phyloP scores from a whole-genome alignment of 2,113 vertebrate species.

The Guaruba guarouba region DNA sequence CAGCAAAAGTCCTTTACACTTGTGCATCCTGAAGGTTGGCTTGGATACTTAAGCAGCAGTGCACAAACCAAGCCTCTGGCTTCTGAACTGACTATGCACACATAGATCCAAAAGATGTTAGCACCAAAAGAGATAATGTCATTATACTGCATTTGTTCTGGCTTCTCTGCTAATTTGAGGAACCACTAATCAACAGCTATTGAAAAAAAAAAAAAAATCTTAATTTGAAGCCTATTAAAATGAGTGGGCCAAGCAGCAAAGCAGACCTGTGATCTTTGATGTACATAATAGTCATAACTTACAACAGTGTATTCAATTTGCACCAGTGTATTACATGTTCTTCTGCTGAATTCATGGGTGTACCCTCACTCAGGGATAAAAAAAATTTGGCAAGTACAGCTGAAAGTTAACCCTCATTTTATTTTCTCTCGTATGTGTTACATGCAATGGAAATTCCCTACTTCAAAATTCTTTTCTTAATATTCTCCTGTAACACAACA shows the following conservation, averaged over 20 bases:
- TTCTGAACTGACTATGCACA: not conserved
- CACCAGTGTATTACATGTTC: not conserved
- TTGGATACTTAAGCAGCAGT: not conserved
- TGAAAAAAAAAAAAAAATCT: not conserved
- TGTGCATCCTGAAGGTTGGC: not conserved
- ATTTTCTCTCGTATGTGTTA: not conserved
- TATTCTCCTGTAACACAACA: conserved; percentile 41
- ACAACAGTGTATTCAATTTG: not conserved
- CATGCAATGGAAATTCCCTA: not conserved
- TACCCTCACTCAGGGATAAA: not conserved
- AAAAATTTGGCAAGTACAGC: not conserved
- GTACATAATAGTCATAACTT: not conserved
- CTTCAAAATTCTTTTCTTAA: conserved; percentile 22
- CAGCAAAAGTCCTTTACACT: not conserved
- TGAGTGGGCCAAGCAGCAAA: not conserved
- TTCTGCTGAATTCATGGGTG: not conserved
- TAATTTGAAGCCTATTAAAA: not conserved
- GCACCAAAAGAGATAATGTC: not conserved
- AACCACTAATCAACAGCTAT: not conserved
- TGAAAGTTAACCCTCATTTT: not conserved
- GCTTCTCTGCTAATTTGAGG: not conserved
- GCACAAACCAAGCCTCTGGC: not conserved
- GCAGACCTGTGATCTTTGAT: not conserved
- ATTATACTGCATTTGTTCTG: not conserved
- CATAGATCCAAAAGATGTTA: not conserved